Conservation (phyloP, 2,113 vertebrate species). For the Sclerurus mexicanus region DNA sequence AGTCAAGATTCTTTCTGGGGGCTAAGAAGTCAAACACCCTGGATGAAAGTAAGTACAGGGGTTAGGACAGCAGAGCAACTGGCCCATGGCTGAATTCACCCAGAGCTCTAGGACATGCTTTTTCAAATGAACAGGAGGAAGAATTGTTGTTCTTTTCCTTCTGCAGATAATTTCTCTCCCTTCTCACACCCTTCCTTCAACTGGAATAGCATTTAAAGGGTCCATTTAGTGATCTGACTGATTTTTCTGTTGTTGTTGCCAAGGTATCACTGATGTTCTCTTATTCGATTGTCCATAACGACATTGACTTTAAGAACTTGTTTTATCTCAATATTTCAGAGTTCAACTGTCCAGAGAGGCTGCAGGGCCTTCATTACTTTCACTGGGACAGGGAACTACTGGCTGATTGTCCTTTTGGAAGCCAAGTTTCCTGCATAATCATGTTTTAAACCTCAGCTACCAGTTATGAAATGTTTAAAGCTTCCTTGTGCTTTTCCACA, state of each 20-base stretch:
- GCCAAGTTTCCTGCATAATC: background rate
- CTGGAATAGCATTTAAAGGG: background rate
- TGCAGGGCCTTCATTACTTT: background rate
- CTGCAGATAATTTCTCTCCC: background rate
- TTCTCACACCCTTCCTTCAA: background rate
- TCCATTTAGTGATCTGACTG: background rate
- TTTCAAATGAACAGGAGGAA: background rate
- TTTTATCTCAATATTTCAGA: background rate
- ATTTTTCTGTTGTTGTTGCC: too few relatives aligned
- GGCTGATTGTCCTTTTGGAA: background rate
- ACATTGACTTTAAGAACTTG: background rate
- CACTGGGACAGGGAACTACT: background rate
- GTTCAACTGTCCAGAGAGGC: background rate
- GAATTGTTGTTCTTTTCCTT: background rate
- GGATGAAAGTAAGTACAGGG: too few relatives aligned
- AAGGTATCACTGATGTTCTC: background rate
- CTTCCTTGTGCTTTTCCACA: background rate
- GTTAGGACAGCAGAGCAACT: too few relatives aligned
- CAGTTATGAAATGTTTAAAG: background rate
- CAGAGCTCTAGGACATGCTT: background rate
- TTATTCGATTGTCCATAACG: background rate
- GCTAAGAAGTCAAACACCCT: background rate
- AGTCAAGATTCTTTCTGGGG: background rate
- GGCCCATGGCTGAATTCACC: too few relatives aligned
- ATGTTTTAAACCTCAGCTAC: background rate